phyloP scores from a whole-genome alignment of 2,113 vertebrate genomes.

The Heterotilapia buettikoferi region DNA sequence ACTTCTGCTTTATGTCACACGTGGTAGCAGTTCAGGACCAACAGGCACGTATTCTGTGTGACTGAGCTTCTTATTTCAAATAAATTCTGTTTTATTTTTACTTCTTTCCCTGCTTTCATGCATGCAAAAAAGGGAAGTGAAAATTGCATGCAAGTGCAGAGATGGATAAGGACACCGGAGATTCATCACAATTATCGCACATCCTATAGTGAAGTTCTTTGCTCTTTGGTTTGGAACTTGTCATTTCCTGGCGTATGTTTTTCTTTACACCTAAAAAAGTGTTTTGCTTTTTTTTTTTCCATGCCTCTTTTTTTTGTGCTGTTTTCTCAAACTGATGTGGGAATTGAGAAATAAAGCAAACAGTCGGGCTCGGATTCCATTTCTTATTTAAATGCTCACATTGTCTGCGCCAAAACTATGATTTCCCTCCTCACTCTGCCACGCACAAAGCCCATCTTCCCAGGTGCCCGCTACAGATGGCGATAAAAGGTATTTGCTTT shows the following conservation, averaged over 20 bases:
- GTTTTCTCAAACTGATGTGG: conserved; percentile 33
- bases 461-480: conserved; percentile 66
- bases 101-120: neutral
- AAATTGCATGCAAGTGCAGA: neutral
- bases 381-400: conserved; percentile 69
- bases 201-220: neutral
- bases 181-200: neutral
- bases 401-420: conserved; percentile 65
- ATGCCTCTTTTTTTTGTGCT: neutral
- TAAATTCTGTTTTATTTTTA: neutral
- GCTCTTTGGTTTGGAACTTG: neutral
- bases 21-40: neutral
- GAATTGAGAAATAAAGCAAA: conserved; percentile 61
- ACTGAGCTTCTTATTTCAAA: neutral
- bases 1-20: conserved; percentile 43
- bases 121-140: neutral
- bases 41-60: neutral
- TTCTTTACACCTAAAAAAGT: neutral
- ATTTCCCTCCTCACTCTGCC: conserved; percentile 67
- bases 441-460: conserved; percentile 63
- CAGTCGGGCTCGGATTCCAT: conserved; percentile 51
- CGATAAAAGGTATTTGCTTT: conserved; percentile 64
- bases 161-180: neutral
- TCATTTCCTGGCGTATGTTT: neutral
- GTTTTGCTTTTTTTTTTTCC: neutral